Evolutionary conservation across 2,888 invertebrate species (phyloP), one percentile per base, ranked within the genome.

Genomic region (Eristalinus aeneus): DNA sequence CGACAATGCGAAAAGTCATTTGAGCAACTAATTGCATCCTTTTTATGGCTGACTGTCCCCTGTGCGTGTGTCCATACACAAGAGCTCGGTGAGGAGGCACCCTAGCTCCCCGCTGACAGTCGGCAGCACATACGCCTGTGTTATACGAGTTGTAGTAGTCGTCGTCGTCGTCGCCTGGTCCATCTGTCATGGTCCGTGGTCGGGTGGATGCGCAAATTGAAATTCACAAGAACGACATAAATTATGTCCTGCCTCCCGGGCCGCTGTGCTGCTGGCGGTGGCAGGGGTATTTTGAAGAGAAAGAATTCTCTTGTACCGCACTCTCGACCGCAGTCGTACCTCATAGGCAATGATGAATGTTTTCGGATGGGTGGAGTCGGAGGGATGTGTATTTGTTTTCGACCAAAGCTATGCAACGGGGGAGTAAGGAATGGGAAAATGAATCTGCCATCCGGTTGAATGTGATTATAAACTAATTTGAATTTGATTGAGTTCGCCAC

Each of bases 1-100:
- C 67, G 72, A 79, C 78, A 79, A 67, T 72, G 72, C 63, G 67
- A 54, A 72, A 72, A 79, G 60, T 72, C 64, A 73, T 79, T 79
- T 72, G 34, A 53, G 31, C 60, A 67, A 67, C 65, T 79, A 79
- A 79, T 79, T 79, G 78, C 78, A 72, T 79, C 78, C 78, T 67
- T 72, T 71, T 67, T 64, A 67, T 72, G 67, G 53, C 22, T 34
- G 34, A 27, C 60, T 67, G 11, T 60, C 16, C n/a, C 32, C 27
- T 56, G 12, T 46, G 32, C 27, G 56, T 60, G 23, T 72, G 53
- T 34, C 46, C 46, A 22, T 16, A 31, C 53, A 34, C 12, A 27
- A 54, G n/a, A 16, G 46, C 16, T 46, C 46, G 46, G 16, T 16
- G 16, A 46, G 39, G 32, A 6, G n/a, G 6, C 9, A 12, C n/a